phyloP scores from a whole-genome alignment of 92 coral and sea anemone genomes.

The Blastomussa wellsi region DNA sequence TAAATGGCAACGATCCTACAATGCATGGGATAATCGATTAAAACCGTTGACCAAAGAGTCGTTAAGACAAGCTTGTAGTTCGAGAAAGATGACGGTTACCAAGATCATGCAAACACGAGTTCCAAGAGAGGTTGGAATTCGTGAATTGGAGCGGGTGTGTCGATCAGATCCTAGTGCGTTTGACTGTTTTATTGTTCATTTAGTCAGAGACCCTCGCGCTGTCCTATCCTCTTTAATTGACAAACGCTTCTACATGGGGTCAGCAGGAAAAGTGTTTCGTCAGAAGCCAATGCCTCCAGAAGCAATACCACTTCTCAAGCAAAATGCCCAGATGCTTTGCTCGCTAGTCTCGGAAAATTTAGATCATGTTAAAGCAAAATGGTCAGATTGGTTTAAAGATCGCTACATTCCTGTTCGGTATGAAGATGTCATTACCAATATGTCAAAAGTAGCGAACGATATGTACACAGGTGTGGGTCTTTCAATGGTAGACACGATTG shows the following conservation, averaged over 20 bases:
- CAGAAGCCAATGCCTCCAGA: background rate
- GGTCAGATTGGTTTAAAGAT: conserved; percentile 1
- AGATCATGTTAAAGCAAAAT: background rate
- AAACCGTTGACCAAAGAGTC: background rate
- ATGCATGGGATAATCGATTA: background rate
- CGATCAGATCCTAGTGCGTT: background rate
- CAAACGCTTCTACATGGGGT: background rate
- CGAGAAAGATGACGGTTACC: background rate
- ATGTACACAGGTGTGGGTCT: background rate
- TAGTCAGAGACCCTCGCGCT: background rate
- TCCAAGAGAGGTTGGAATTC: background rate
- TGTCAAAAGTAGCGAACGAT: background rate
- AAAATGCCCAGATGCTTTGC: background rate
- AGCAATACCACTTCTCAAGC: background rate
- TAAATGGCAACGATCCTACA: background rate
- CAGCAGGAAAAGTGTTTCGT: too few relatives aligned
- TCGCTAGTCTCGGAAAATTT: background rate
- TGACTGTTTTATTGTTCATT: background rate
- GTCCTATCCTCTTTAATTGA: background rate
- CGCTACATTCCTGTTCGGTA: conserved; percentile 4
- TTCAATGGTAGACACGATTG: background rate
- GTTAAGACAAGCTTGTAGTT: background rate
- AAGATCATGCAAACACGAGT: conserved; percentile 7
- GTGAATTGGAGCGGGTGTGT: background rate
- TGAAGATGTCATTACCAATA: background rate